These are phyloP conservation scores for Oenanthe melanoleuca DNA, from an alignment of 2,113 vertebrate genomes.

Conservation along the genomic window DNA sequence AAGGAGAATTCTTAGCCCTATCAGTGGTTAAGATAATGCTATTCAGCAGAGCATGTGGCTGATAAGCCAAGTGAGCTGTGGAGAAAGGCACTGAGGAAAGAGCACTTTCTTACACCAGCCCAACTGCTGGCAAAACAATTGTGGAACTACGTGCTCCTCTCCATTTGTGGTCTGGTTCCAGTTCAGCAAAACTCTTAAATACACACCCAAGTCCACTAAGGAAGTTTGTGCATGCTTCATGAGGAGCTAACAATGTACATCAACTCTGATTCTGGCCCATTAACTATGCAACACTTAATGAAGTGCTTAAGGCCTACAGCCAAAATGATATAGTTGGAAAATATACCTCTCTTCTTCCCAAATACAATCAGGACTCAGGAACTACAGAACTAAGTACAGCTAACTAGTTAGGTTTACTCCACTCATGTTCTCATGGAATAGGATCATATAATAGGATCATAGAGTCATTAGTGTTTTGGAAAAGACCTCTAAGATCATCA, in stretches of 20 bases:
- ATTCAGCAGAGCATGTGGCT: neutral
- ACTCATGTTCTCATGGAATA: neutral
- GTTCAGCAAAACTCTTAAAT: neutral
- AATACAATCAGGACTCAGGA: neutral
- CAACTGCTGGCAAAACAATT: neutral
- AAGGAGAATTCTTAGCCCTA: neutral
- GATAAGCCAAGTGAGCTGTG: neutral
- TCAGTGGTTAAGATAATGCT: neutral
- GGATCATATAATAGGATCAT: neutral
- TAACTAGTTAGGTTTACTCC: neutral
- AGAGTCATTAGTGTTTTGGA: neutral
- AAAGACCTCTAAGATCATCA: neutral
- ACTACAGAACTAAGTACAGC: neutral
- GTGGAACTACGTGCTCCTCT: neutral
- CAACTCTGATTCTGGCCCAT: neutral
- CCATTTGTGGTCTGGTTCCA: neutral
- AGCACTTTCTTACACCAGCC: neutral
- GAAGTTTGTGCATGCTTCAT: fast-evolving
- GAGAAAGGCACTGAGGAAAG: neutral
- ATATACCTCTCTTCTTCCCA: neutral
- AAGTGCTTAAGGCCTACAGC: neutral
- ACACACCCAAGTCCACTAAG: neutral
- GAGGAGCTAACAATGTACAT: neutral
- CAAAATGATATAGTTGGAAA: neutral
- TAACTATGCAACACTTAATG: neutral